Base-by-base conservation (phyloP, 2,888 invertebrate species). In the Pandemis cinnamomeana region DNA sequence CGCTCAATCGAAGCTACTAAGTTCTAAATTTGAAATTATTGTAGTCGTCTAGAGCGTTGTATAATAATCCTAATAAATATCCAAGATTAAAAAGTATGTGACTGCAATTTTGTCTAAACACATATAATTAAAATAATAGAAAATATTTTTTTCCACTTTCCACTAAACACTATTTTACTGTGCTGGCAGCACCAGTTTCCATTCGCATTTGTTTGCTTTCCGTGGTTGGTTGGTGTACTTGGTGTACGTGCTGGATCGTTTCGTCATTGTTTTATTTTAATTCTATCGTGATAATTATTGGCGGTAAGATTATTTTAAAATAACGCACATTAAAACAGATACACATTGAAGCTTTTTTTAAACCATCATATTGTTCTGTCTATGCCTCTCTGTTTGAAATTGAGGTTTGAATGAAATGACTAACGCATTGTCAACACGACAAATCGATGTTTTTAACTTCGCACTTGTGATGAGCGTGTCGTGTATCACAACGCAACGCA, bases 401-500 rank as follows among this genome's bases (percentile, higher is more conserved):
- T 41, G n/a, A 13, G 46, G 41, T 5, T 51, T n/a, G n/a, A 51
- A 36, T 60, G 46, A 20, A 51, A 36, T 60, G 46, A 20, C 53
- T 55, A 74, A n/a, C 20, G 41, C 55, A 55, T 67, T 72, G 70
- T 76, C 71, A 62, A 70, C 46, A 72, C 60, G 68, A 61, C 67
- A 69, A 71, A 76, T 68, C 67, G 71, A 71, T 71, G 76, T 76
- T 76, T 71, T 76, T 66, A 64, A 72, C 70, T 75, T 75, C 75
- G 76, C 75, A 76, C 61, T 75, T 71, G 55, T 1, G 10, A 11
- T 10, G 10, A 13, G 48, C 13, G 11, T 48, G 48, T 6, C 5
- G 44, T 70, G 41, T 7, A 36, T 53, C 7, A 27, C 8, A 53
- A 36, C 27, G 27, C 44, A 44, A 71, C 48, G 70, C 42, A 67